Conservation (phyloP, 2,797 vertebrate genomes). For the Acanthurus lineatus region DNA sequence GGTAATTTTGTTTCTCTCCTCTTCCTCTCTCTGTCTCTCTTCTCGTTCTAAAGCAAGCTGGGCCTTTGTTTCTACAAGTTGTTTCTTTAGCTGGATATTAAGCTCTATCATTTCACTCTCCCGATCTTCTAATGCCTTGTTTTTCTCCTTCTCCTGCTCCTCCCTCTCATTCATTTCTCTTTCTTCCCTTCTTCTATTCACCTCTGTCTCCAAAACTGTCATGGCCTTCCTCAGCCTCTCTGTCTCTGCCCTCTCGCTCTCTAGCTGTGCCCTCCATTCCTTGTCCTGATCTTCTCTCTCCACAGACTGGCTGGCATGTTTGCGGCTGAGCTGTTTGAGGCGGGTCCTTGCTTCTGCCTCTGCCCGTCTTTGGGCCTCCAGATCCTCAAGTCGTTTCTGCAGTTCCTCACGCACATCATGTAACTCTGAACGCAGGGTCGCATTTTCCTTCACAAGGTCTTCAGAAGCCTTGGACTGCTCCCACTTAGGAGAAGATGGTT, state of each 20-base stretch:
- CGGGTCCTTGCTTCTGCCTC: conserved; percentile 83
- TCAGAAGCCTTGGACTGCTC: conserved; percentile 28
- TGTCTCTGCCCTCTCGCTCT: conserved; percentile 77
- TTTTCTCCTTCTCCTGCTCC: conserved; percentile 53
- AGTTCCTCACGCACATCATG: conserved; percentile 80
- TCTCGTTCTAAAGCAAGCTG: conserved; percentile 82
- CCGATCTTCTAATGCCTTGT: conserved; percentile 64
- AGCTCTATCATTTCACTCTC: conserved; percentile 77
- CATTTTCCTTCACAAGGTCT: conserved; percentile 80
- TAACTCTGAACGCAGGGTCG: conserved; percentile 79
- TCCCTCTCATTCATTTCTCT: conserved; percentile 31
- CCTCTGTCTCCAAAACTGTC: conserved; percentile 68
- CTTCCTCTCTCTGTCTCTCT: conserved; percentile 72
- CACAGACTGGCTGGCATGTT: conserved; percentile 72
- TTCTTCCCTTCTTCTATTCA: conserved; percentile 49
- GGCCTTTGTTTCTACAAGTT: conserved; percentile 76
- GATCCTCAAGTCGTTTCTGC: conserved; percentile 83
- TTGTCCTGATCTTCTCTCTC: conserved; percentile 78
- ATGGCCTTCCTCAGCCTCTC: conserved; percentile 74
- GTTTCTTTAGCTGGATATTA: conserved; percentile 78
- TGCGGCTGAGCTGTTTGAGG: conserved; percentile 86
- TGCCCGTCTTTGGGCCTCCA: conserved; percentile 82
- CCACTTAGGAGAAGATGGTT: not conserved
- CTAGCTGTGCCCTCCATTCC: conserved; percentile 76
- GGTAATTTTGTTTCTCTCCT: conserved; percentile 60